Evolutionary conservation across 1,140 invertebrate species (phyloP).

Genomic region (Myzus persicae): DNA sequence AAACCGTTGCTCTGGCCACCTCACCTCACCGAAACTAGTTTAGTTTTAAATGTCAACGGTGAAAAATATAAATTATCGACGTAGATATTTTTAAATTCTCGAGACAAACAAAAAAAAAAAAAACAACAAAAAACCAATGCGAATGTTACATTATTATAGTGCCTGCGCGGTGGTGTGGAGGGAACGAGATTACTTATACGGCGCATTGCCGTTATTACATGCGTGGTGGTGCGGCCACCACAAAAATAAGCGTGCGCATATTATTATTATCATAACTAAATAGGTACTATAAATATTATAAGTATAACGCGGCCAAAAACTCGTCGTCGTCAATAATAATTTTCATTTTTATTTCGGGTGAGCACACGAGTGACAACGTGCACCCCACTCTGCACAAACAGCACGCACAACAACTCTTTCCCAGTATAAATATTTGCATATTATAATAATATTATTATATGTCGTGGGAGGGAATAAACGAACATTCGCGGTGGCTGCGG

Average conservation of each 20-base stretch:
- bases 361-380: not conserved
- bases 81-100: not conserved
- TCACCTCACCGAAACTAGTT: not conserved
- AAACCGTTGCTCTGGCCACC: not conserved
- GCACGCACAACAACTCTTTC: not conserved
- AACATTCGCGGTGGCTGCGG: too few species aligned
- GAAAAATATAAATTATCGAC: not conserved
- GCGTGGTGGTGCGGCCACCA: not conserved
- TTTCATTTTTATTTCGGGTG: not conserved
- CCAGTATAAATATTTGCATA: constrained; percentile 26
- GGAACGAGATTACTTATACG: not conserved
- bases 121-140: not conserved
- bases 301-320: not conserved
- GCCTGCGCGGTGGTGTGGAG: not conserved
- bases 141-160: not conserved
- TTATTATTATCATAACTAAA: not conserved
- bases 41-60: not conserved
- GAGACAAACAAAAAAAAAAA: not conserved
- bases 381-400: not conserved
- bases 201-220: not conserved
- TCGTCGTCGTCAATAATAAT: not conserved
- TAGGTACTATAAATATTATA: not conserved
- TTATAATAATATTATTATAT: too few species aligned
- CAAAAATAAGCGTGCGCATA: not conserved
- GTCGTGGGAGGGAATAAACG: constrained; percentile 23